A percentile compares a stretch with the other conserved stretches of the same genome.
Conservation (phyloP, 2,113 vertebrate genomes). For the Anser cygnoides region DNA sequence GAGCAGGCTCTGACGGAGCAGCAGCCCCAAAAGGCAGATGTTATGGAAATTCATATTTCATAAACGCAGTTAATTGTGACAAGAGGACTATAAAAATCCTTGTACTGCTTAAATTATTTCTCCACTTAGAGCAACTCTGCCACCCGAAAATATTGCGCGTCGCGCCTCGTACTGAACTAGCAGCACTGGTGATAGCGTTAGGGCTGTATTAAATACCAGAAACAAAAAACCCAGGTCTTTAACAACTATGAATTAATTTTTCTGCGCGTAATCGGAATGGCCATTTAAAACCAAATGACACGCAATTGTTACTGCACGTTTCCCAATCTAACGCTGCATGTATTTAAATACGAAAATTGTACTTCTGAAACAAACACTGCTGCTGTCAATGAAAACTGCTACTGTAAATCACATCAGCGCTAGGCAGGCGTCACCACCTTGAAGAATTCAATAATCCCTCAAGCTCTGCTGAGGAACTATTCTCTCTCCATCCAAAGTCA, state of each 20-base stretch:
- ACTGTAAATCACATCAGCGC: accelerated
- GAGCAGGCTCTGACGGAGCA: accelerated
- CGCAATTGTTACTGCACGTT: not conserved
- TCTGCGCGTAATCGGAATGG: not conserved
- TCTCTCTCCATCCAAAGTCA: not conserved
- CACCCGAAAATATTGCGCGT: not conserved
- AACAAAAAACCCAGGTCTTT: conserved; percentile 1
- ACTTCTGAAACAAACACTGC: not conserved
- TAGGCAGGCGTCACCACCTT: not conserved
- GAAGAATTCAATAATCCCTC: not conserved
- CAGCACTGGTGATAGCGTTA: not conserved
- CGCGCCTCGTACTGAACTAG: not conserved
- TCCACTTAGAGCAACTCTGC: conserved; percentile 24
- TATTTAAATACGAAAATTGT: conserved; percentile 1
- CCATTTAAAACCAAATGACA: conserved; percentile 13
- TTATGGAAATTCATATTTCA: conserved; percentile 53
- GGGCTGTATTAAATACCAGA: conserved; percentile 12
- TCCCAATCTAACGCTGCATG: not conserved
- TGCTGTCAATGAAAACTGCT: not conserved
- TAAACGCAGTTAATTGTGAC: conserved; percentile 50
- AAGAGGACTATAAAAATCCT: conserved; percentile 46
- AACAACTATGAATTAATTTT: conserved; percentile 11
- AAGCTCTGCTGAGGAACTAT: not conserved
- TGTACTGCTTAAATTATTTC: conserved; percentile 22
- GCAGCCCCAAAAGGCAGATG: not conserved